These are phyloP conservation scores for Gymnocephalus cernua DNA, from an alignment of 2,113 vertebrate genomes.

Conservation along the genomic window DNA sequence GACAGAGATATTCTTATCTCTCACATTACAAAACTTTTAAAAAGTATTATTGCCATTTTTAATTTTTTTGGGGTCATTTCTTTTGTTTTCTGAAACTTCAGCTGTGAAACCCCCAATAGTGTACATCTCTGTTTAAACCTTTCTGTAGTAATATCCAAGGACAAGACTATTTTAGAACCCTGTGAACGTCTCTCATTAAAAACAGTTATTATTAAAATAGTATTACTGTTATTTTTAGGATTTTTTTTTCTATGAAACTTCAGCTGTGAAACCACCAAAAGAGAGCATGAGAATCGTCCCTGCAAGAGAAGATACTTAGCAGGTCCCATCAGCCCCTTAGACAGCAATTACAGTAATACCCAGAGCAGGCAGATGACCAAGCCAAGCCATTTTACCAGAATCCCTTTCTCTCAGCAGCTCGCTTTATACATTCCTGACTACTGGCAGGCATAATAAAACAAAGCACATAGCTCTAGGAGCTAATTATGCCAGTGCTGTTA, in stretches of 20 bases:
- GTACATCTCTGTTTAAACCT: no score
- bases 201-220: no score
- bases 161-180: no score
- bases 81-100: no score
- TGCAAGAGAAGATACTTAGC: neutral
- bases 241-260: neutral
- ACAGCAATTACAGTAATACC: conserved; percentile 40
- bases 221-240: neutral
- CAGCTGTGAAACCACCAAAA: neutral
- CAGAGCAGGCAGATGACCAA: conserved; percentile 19
- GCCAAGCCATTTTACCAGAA: conserved; percentile 15
- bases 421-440: conserved; percentile 31
- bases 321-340: conserved; percentile 24
- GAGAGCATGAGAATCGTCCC: neutral
- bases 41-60: no score
- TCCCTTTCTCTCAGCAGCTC: conserved; percentile 26
- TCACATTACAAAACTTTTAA: neutral
- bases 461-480: conserved; percentile 45
- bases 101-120: no score
- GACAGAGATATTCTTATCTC: no score
- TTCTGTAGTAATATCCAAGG: no score
- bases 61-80: no score
- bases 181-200: no score
- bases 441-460: conserved; percentile 49
- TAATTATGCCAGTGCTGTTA: conserved; percentile 57